Evolutionary conservation across 1,140 invertebrate species (phyloP), one percentile per base, ranked within the genome.

Genomic region (Drosophila melanogaster): DNA sequence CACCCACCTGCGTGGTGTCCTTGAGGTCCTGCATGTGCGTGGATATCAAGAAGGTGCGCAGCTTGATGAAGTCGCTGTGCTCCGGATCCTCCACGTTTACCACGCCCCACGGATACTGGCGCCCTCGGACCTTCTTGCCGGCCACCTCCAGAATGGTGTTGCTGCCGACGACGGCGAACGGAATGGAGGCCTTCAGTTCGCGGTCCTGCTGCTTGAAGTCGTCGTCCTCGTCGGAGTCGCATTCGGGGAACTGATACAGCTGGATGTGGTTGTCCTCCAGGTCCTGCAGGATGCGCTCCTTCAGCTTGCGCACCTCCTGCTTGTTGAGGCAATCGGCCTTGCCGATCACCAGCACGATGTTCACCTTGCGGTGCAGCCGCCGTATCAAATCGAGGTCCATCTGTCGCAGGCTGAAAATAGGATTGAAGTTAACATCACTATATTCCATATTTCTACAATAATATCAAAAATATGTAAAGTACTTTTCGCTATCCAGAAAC

Each of bases 71-170:
- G 93, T 99, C 99, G 87, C 98, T 99, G 93, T 99, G 98, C 73
- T 97, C 96, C 6, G 98, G 96, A 93, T 99, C 99, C 93, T 99
- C 98, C 65, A 99, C 98, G 94, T 99, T 98, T 3, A 99, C 98
- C 40, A 98, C 96, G 15, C 99, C 99, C 98, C 98, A 99, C 0
- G 98, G 98, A 93, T 99, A 99, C 90, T 98, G 96, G 4, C 98
- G 94, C 10, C 98, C 98, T 60, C 98, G 94, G 33, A 98, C 95
- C 91, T 97, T 96, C 79, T 95, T 95, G 0, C 97, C 97, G n/a
- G 96, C 96, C 2, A 98, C 95, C 92, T 99, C 98, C 10, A 99
- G 94, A n/a, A 98, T 96, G 15, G 96, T 97, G 64, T 99, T 99
- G 79, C 98, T 98, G 1, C 98, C 98, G 33, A 99, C 97, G 0